Evolutionary conservation across 2,113 vertebrate species (phyloP), one percentile per base, ranked within the genome.

Genomic region (Cardinalis cardinalis): DNA sequence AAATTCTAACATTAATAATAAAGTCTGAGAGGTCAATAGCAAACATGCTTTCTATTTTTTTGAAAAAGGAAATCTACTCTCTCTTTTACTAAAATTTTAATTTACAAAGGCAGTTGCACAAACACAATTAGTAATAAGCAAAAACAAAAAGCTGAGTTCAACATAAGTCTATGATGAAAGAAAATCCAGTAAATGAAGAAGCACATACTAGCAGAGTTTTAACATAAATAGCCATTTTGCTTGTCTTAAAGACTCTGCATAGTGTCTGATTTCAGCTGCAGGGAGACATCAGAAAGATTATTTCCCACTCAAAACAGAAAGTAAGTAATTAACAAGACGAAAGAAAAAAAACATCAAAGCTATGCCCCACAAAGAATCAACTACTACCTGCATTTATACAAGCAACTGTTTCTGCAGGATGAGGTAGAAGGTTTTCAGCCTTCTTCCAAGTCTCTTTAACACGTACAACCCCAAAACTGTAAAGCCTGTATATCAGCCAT

Each of bases 261-360:
- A 55, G 32, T 71, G 29, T 55, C 73, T 60, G 20, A 75, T 77
- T 75, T 80, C 83, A 92, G 80, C 25, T 72, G 36, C 48, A 92
- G 28, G 71, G 71, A 84, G 13, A 72, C 25, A 86, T n/a, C 38
- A 55, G 26, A 80, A 87, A 83, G 46, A 40, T n/a, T 63, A 78
- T 71, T 71, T 89, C 21, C 46, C 65, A 64, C 55, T 84, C 43
- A 85, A 51, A 96, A 40, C 32, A 65, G 41, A 53, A 69, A 65
- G 18, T 26, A 74, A 60, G 26, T 36, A 65, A 82, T 51, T 69
- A 72, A 81, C 52, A 77, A 60, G 16, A 2, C 2, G 1, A 63
- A 87, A 51, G 20, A 43, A 82, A 93, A 87, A 64, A 64, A 94
- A 75, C 91, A 69, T 34, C 25, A 88, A 96, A 61, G 31, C 10